phyloP scores from a whole-genome alignment of 2,113 vertebrate species.

The Prietella phreatophila region DNA sequence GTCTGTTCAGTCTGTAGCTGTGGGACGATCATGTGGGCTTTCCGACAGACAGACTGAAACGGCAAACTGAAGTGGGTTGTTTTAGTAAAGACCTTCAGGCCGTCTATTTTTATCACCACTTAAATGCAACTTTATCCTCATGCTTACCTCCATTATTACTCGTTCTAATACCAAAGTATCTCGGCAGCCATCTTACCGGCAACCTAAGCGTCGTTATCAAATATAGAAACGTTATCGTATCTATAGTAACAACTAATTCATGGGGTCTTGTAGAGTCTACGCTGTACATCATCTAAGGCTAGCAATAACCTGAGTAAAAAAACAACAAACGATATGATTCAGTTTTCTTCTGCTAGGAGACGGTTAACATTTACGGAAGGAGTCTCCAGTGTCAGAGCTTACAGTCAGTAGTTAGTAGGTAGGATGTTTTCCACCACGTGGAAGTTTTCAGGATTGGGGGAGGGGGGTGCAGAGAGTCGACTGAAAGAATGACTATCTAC shows the following conservation, averaged over 20 bases:
- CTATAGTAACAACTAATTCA: neutral
- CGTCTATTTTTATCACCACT: neutral
- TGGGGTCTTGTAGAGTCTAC: neutral
- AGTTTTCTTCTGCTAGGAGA: neutral
- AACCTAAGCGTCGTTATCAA: neutral
- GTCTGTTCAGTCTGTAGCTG: neutral
- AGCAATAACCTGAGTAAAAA: neutral
- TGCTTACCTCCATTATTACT: neutral
- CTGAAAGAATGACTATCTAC: neutral
- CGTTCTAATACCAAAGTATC: neutral
- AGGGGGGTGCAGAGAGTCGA: neutral
- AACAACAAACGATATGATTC: neutral
- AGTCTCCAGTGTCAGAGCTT: neutral
- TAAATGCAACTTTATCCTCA: neutral
- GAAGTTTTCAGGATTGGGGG: neutral
- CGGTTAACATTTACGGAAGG: neutral
- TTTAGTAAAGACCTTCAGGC: neutral
- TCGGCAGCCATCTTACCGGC: neutral
- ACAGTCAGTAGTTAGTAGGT: neutral
- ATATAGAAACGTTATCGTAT: neutral
- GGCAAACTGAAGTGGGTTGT: slow-evolving; percentile 15
- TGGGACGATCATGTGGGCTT: neutral
- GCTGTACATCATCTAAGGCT: too few relatives aligned
- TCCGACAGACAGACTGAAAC: slow-evolving; percentile 29
- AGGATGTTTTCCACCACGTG: neutral